phyloP scores from a whole-genome alignment of 1,140 invertebrate genomes.

The Bombus pyrosoma region DNA sequence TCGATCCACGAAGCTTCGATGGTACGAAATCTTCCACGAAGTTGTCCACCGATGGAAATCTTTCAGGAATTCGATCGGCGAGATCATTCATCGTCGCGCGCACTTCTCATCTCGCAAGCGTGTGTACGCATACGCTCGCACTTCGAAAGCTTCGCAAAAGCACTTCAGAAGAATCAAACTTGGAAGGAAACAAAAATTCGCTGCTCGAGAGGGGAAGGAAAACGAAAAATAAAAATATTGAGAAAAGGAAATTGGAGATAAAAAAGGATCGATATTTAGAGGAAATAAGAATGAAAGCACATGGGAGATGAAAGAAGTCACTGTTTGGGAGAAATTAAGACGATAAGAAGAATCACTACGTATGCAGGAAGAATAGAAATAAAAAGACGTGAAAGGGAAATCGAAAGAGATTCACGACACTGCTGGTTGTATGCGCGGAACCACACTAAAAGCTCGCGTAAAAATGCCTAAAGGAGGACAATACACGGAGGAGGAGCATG shows the following conservation, averaged over 20 bases:
- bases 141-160: too few relatives aligned
- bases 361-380: too few relatives aligned
- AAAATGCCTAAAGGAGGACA: conserved; percentile 67
- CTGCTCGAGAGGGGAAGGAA: too few relatives aligned
- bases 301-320: too few relatives aligned
- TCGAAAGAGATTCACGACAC: neutral
- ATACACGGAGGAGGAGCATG: conserved; percentile 40
- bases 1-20: neutral
- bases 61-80: neutral
- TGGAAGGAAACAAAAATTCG: too few relatives aligned
- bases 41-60: neutral
- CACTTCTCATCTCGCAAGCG: neutral
- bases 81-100: neutral
- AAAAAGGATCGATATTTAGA: too few relatives aligned
- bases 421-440: conserved; percentile 39
- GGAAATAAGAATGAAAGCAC: too few relatives aligned
- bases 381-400: neutral
- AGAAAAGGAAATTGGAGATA: neutral
- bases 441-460: conserved; percentile 74
- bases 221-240: too few relatives aligned
- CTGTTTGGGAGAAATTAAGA: too few relatives aligned
- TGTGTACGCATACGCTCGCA: neutral
- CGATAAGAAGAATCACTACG: too few relatives aligned
- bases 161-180: too few relatives aligned
- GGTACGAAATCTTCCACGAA: neutral